phyloP scores from a whole-genome alignment of 2,797 vertebrate genomes.

The Poeciliopsis gracilis region DNA sequence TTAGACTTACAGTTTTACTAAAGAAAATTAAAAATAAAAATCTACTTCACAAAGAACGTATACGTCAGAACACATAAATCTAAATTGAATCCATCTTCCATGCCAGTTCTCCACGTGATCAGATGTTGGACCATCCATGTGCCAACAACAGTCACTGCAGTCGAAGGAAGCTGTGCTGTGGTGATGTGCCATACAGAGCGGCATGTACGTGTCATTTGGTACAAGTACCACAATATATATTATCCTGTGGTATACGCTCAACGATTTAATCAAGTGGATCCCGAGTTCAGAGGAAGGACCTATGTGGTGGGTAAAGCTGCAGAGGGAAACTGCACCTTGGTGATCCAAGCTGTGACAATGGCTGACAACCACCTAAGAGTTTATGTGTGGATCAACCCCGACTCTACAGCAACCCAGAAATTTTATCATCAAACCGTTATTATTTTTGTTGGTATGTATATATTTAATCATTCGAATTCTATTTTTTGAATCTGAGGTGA shows the following conservation, averaged over 20 bases:
- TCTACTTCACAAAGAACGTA: background rate
- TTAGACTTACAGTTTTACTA: background rate
- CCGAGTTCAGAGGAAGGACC: constrained; percentile 54
- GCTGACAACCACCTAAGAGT: constrained; percentile 33
- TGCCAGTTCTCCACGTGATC: constrained; percentile 18
- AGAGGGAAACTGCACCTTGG: constrained; percentile 61
- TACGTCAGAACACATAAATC: constrained; percentile 1
- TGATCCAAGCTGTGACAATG: constrained; percentile 21
- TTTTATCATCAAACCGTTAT: constrained; percentile 35
- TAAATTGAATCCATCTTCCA: background rate
- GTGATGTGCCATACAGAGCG: constrained; percentile 53
- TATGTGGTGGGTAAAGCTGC: constrained; percentile 29
- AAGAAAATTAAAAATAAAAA: background rate
- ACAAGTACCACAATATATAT: background rate
- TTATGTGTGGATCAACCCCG: constrained; percentile 52
- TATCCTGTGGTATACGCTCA: constrained; percentile 55
- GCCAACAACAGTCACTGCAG: constrained; percentile 36
- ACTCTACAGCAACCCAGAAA: background rate
- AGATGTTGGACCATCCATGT: constrained; percentile 25
- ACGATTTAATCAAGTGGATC: rapidly evolving
- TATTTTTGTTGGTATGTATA: constrained; percentile 38
- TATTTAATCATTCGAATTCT: background rate
- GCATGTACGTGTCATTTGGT: constrained; percentile 49
- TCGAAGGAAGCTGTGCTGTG: constrained; percentile 57
- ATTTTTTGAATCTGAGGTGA: background rate